These are phyloP conservation scores for Automeris io DNA, from an alignment of 2,888 invertebrate species.

Conservation along the genomic window DNA sequence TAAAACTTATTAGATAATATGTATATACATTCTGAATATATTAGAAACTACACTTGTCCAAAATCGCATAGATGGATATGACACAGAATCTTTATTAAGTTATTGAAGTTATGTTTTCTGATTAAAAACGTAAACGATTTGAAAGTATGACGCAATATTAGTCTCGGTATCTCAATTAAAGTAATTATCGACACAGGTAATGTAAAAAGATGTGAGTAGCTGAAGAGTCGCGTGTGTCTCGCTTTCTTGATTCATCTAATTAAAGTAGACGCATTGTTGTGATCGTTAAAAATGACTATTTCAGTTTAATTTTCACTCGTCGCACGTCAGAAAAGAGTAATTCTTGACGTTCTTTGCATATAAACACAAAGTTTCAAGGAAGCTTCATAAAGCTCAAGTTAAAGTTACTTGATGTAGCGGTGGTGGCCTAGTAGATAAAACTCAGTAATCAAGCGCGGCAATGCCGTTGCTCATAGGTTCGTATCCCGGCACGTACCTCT, in stretches of 20 bases:
- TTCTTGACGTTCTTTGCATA: too few species aligned
- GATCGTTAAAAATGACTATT: too few species aligned
- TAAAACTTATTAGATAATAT: conserved; percentile 19
- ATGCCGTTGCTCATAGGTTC: too few species aligned
- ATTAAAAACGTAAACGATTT: not conserved
- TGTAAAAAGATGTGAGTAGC: conserved; percentile 13
- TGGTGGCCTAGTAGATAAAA: too few species aligned
- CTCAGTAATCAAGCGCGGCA: too few species aligned
- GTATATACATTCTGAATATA: conserved; percentile 16
- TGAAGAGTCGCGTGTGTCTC: conserved; percentile 36
- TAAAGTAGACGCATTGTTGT: too few species aligned
- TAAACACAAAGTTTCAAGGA: too few species aligned
- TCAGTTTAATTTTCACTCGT: too few species aligned
- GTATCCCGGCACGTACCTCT: too few species aligned
- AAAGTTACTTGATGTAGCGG: too few species aligned
- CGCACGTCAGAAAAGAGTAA: too few species aligned
- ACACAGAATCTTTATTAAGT: not conserved
- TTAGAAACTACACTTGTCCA: conserved; percentile 4
- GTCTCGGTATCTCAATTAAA: conserved; percentile 5
- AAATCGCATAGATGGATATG: not conserved
- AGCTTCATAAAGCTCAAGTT: too few species aligned
- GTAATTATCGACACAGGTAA: conserved; percentile 6
- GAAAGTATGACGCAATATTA: not conserved
- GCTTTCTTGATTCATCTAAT: conserved; percentile 59
- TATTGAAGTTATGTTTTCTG: not conserved